Evolutionary conservation across 2,797 vertebrate species (phyloP).

Genomic region (Coilia nasus): DNA sequence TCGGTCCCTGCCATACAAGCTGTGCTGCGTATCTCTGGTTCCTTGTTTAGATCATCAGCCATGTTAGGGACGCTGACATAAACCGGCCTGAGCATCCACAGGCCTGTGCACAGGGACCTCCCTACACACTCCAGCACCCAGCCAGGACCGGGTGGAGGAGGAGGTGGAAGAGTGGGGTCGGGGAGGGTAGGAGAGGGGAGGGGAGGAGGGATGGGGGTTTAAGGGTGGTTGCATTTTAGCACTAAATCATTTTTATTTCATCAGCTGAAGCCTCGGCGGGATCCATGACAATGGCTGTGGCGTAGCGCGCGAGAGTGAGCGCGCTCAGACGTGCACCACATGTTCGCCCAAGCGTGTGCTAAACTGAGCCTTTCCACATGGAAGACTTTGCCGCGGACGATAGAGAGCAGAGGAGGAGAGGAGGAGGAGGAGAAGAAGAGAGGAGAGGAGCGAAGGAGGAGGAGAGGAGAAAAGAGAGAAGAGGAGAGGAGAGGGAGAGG

Average conservation of each 20-base stretch:
- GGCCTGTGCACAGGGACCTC: not conserved
- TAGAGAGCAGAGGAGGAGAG: not conserved
- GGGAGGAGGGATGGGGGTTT: not conserved
- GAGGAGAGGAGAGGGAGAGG: too few relatives aligned
- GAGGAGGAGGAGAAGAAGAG: not conserved
- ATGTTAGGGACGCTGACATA: not conserved
- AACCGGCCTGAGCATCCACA: not conserved
- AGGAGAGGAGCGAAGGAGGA: too few relatives aligned
- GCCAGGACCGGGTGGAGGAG: not conserved
- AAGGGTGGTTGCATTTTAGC: conserved; percentile 9
- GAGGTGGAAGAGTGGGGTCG: not conserved
- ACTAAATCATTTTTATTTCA: conserved; percentile 22
- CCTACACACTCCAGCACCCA: not conserved
- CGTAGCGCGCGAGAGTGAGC: not conserved
- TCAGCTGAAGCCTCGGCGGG: conserved; percentile 14
- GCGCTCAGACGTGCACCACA: conserved; percentile 35
- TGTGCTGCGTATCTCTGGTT: not conserved
- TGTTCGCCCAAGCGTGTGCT: conserved; percentile 75
- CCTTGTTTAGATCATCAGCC: not conserved
- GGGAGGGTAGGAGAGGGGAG: not conserved
- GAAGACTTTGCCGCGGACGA: conserved; percentile 52
- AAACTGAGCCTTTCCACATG: conserved; percentile 70
- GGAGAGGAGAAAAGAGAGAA: too few relatives aligned
- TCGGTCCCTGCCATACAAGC: too few relatives aligned
- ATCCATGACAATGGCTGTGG: conserved; percentile 17